These are phyloP conservation scores for Nerophis lumbriciformis DNA, from an alignment of 2,113 vertebrate species.

Conservation along the genomic window DNA sequence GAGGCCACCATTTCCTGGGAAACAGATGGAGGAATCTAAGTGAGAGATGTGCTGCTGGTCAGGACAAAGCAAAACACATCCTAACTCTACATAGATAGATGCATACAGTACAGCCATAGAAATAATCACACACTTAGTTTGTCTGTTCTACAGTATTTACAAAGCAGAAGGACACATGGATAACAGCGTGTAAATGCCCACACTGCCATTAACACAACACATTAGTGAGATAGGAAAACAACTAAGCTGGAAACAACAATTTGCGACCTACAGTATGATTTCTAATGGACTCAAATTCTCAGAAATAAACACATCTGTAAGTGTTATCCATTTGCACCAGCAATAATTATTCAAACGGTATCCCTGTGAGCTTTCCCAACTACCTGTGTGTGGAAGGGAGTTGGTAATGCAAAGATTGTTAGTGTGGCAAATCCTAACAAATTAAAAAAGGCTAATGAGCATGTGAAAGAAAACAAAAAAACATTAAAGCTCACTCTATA, in stretches of 20 bases:
- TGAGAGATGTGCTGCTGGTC: conserved; percentile 43
- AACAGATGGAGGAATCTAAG: conserved; percentile 50
- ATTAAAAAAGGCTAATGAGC: conserved; percentile 51
- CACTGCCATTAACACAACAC: conserved; percentile 36
- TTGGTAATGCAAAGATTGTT: conserved; percentile 33
- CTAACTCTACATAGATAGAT: conserved; percentile 24
- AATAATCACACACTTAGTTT: conserved; percentile 29
- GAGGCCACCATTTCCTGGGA: conserved; percentile 66
- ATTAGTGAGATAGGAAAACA: conserved; percentile 13
- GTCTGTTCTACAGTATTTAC: conserved; percentile 34
- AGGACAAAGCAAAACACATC: conserved; percentile 44
- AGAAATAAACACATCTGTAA: background rate
- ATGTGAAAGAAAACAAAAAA: conserved; percentile 43
- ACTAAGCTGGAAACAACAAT: conserved; percentile 2
- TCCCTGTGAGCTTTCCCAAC: conserved; percentile 15
- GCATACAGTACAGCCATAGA: conserved; percentile 25
- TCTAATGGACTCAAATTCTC: background rate
- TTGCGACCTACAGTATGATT: background rate
- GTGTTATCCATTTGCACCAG: conserved; percentile 15
- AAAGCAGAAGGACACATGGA: conserved; percentile 33
- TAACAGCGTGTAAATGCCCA: conserved; percentile 33
- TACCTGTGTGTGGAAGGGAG: conserved; percentile 8
- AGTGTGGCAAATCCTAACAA: conserved; percentile 38
- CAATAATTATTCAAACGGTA: conserved; percentile 13
- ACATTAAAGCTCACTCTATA: conserved; percentile 13